These are phyloP conservation scores for Cydia splendana DNA, from an alignment of 1,140 invertebrate genomes.

Conservation along the genomic window DNA sequence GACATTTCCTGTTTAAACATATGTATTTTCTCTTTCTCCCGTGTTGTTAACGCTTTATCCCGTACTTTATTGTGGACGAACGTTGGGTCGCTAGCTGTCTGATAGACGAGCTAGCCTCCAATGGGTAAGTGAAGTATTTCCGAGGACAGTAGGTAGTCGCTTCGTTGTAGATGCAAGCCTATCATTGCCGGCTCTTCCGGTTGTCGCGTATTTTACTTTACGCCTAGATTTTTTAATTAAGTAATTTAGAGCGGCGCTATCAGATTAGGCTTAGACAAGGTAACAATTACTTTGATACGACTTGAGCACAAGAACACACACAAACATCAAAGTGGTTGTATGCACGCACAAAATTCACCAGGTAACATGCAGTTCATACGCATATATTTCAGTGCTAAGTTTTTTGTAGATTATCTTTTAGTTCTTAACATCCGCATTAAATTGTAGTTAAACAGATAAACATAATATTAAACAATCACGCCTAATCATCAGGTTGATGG, in stretches of 20 bases:
- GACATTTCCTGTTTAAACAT: constrained; percentile 66
- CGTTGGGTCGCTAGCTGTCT: constrained; percentile 86
- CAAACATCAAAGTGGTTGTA: constrained; percentile 19
- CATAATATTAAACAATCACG: background rate
- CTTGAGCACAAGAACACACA: constrained; percentile 30
- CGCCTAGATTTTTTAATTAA: constrained; percentile 14
- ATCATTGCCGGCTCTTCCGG: background rate
- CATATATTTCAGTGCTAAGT: constrained; percentile 6
- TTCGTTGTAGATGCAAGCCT: constrained; percentile 49
- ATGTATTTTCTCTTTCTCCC: constrained; percentile 80
- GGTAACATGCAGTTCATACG: constrained; percentile 11
- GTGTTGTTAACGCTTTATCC: constrained; percentile 81
- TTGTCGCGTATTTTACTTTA: constrained; percentile 26
- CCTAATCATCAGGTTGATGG: background rate
- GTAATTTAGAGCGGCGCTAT: constrained; percentile 18
- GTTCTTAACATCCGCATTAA: background rate
- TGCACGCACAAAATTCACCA: constrained; percentile 16
- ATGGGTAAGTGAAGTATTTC: constrained; percentile 85
- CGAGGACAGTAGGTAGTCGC: constrained; percentile 65
- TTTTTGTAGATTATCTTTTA: background rate
- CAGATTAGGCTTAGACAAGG: constrained; percentile 1
- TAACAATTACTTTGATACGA: constrained; percentile 10
- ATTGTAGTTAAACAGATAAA: background rate
- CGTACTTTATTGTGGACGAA: constrained; percentile 74
- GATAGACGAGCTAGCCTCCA: constrained; percentile 90